Evolutionary conservation across 2,113 vertebrate genomes (phyloP).

Genomic region (Mesoclemmys tuberculata): DNA sequence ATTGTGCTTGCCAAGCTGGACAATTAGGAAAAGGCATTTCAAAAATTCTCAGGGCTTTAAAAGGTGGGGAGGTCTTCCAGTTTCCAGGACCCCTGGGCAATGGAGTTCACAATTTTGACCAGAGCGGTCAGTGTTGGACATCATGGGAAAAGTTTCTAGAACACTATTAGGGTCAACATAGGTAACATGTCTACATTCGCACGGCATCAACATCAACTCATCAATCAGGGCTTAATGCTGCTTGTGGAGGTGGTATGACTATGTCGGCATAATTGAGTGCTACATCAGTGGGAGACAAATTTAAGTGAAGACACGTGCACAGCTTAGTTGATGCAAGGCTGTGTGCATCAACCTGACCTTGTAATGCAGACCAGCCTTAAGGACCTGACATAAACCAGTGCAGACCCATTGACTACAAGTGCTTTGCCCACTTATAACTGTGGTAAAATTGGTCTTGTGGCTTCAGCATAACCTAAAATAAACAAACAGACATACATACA

Average conservation of each 20-base stretch:
- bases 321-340: neutral
- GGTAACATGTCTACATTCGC: neutral
- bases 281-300: neutral
- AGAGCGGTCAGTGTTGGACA: neutral
- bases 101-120: neutral
- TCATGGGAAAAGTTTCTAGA: neutral
- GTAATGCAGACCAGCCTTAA: neutral
- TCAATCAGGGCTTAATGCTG: neutral
- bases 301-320: neutral
- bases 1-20: too few relatives aligned
- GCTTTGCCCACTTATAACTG: neutral
- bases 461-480: neutral
- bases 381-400: neutral
- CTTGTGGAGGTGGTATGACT: neutral
- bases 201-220: neutral
- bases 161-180: neutral
- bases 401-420: neutral
- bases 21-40: neutral
- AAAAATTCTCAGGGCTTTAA: neutral
- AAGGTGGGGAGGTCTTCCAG: neutral
- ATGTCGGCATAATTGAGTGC: neutral
- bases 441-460: neutral
- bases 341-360: neutral
- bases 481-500: neutral
- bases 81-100: neutral